Evolutionary conservation across 2,113 vertebrate species (phyloP), one percentile per base, ranked within the genome.

Genomic region (Platichthys stellatus): DNA sequence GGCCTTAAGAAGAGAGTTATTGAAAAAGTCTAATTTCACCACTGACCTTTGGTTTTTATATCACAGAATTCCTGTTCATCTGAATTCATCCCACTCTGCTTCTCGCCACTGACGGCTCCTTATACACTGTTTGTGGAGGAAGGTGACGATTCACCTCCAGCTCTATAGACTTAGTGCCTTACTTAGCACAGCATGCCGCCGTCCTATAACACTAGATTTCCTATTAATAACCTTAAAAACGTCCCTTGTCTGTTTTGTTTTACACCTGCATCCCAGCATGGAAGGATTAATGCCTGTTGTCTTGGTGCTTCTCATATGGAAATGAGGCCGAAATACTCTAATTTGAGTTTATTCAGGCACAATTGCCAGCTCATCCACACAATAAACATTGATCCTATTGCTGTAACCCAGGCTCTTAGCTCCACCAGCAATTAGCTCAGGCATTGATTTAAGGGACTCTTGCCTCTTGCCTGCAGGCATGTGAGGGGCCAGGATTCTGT

Each of bases 351-450:
- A 95, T 96, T 97, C 95, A 96, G 95, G 91, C 93, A 92, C 94
- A 86, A 95, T 95, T 95, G 95, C 92, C 90, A 88, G 95, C 95
- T 96, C 95, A 94, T 94, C 95, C 94, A 94, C 94, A 97, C 95
- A 97, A 96, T 96, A 95, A 96, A 96, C 96, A 96, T 95, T 94
- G 94, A 95, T 96, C 95, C 94, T 94, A 93, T 94, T 96, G 96
- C 95, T 94, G 95, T 94, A 94, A 87, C 79, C 76, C 82, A 47
- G 49, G 61, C 21, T 68, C 69, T 95, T 94, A 94, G 91, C 90
- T 91, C 94, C 90, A 93, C 95, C 95, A 93, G 94, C 94, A 95
- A 96, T 97, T 95, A 97, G 95, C 95, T 96, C 92, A 20, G 18
- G 61, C 76, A 88, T 84, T 87, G 80, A 90, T 86, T 89, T 76